Base-by-base conservation (phyloP, 2,888 invertebrate species). In the Xestoiulus laeticollis region DNA sequence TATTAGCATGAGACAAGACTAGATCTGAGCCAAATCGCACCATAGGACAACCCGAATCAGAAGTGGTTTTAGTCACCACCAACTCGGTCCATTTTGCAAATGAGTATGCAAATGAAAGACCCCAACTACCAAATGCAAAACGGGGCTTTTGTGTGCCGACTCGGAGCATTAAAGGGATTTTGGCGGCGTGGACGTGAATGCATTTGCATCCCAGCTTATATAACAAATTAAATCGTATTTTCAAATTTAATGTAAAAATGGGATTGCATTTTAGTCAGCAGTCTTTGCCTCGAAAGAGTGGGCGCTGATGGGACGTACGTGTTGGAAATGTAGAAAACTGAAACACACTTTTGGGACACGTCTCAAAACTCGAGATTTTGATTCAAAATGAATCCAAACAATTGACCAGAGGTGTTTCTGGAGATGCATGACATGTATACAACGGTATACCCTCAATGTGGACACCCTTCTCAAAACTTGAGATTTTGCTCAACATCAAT, bases 81-180 rank as follows among this genome's bases (percentile, higher is more conserved):
- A 26, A 83, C 83, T 16, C 8, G 16, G 84, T 84, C 84, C 84
- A 43, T 84, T 84, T 84, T 84, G 38, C 84, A 33, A 84, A 84
- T 84, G 84, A 84, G 33, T 84, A 84, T 84, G 84, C 84, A 84
- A 84, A 84, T 84, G 84, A 84, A 33, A 16, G 84, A 32, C 43
- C 84, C 43, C 6, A 8, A 33, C 33, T 10, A 22, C 68, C 26
- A 2, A 8, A 10, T 68, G 68, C 22, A 59, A 59, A 59, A 68
- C 10, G 48, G 48, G 48, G 48, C 48, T 48, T 43, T 48, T 48
- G 48, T 38, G 38, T 38, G 53, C 53, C 68, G 26, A 68, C 26
- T 22, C 10, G 4, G 26, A 26, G 68, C 68, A 68, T 68, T 68
- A 68, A 68, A 68, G 26, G 68, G 68, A 68, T 68, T 68, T 68